A percentile compares a stretch with the other conserved stretches of the same genome.
Evolutionary conservation across 2,888 invertebrate genomes (phyloP).

Genomic region (Boloria selene): DNA sequence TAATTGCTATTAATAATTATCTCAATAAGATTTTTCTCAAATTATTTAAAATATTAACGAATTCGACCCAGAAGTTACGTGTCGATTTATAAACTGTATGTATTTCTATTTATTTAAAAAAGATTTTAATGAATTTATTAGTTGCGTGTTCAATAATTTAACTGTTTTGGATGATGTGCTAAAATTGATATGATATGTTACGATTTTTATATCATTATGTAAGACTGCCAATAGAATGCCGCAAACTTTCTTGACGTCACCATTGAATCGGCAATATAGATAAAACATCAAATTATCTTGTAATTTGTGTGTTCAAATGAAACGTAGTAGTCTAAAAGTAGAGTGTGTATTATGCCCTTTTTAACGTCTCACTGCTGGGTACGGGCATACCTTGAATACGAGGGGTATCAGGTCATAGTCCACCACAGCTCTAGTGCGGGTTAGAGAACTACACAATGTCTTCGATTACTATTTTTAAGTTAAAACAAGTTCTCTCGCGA

Average conservation of each 20-base stretch:
- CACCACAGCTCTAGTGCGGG: no score
- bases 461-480: no score
- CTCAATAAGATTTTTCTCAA: no score
- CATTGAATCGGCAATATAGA: constrained; percentile 7
- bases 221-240: constrained; percentile 5
- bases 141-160: background rate
- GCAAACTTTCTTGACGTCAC: constrained; percentile 18
- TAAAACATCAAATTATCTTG: constrained; percentile 7
- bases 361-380: no score
- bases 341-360: no score
- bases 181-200: background rate
- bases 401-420: no score
- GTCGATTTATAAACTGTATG: background rate
- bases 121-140: background rate
- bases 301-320: constrained; percentile 11
- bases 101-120: background rate
- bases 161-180: background rate
- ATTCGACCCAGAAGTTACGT: background rate
- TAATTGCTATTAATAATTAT: no score
- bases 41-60: no score
- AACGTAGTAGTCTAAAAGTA: background rate
- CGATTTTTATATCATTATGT: constrained; percentile 8
- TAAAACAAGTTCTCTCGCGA: no score
- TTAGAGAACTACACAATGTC: no score
- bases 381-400: no score